These are phyloP conservation scores for Labeo rohita DNA, from an alignment of 2,113 vertebrate species.

Conservation along the genomic window DNA sequence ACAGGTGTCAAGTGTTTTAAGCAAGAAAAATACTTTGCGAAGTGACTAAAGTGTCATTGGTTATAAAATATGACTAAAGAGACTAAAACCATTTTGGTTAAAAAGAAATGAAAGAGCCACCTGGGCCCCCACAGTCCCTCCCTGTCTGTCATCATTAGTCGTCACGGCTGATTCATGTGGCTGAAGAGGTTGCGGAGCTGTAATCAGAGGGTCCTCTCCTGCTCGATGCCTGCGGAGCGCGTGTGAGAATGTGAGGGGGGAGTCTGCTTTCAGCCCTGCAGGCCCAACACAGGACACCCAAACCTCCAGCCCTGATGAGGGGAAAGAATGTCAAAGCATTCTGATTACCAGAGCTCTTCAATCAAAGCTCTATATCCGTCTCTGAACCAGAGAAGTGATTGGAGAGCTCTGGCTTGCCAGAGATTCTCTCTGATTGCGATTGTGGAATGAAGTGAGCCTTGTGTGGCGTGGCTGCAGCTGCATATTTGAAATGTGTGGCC, in stretches of 20 bases:
- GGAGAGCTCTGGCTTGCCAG: conserved; percentile 38
- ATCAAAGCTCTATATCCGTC: conserved; percentile 47
- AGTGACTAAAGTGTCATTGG: neutral
- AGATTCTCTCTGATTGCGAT: conserved; percentile 65
- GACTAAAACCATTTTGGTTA: neutral
- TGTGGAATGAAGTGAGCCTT: conserved; percentile 51
- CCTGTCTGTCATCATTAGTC: conserved; percentile 37
- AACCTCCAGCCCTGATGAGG: conserved; percentile 51
- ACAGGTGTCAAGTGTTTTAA: neutral
- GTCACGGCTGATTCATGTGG: conserved; percentile 4
- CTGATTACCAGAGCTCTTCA: conserved; percentile 61
- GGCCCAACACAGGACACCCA: conserved; percentile 33
- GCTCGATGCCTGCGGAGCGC: neutral
- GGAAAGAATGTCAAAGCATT: conserved; percentile 42
- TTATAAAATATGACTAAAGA: conserved; percentile 12
- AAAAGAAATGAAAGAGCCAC: conserved; percentile 38
- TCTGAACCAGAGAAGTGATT: conserved; percentile 53
- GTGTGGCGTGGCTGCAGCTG: conserved; percentile 41
- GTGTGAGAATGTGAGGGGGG: neutral
- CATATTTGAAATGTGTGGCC: conserved; percentile 18
- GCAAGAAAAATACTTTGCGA: neutral
- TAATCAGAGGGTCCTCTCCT: conserved; percentile 32
- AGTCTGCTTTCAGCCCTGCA: conserved; percentile 22
- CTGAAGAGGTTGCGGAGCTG: conserved; percentile 24
- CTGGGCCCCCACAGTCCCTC: conserved; percentile 4